Evolutionary conservation across 30 jellyfish, hydroid and myxozoan species (phyloP).

Genomic region (Calvadosia cruxmelitensis): DNA sequence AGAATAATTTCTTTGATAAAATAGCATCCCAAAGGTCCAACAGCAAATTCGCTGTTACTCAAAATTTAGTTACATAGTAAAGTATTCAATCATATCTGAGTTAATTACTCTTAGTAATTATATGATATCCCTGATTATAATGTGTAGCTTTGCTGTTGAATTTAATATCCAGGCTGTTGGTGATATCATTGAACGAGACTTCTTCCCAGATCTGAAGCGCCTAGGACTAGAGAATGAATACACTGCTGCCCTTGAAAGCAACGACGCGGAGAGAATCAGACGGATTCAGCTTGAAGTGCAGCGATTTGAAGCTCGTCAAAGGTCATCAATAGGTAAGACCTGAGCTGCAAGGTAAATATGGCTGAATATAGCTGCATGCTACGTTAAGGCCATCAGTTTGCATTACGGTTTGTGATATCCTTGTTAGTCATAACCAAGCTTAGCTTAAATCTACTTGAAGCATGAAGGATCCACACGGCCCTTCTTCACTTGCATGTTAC

Average conservation of each 20-base stretch:
- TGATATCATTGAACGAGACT: slow-evolving; percentile 79
- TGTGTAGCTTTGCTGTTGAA: not conserved
- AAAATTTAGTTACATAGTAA: too few relatives aligned
- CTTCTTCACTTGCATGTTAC: too few relatives aligned
- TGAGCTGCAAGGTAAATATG: not conserved
- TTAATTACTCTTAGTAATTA: not conserved
- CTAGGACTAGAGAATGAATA: slow-evolving; percentile 55
- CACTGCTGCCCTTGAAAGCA: slow-evolving; percentile 65
- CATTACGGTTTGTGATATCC: too few relatives aligned
- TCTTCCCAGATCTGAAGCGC: slow-evolving; percentile 78
- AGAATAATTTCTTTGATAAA: too few relatives aligned
- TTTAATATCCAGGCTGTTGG: slow-evolving; percentile 57
- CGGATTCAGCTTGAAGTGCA: slow-evolving; percentile 48
- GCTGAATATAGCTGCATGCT: not conserved
- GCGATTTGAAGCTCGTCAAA: slow-evolving; percentile 11
- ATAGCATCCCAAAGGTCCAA: too few relatives aligned
- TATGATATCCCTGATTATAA: too few relatives aligned
- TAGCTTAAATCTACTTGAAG: too few relatives aligned
- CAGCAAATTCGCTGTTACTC: too few relatives aligned
- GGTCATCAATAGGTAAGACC: not conserved
- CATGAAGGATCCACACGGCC: too few relatives aligned
- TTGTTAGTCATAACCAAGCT: too few relatives aligned
- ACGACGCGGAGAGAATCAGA: slow-evolving; percentile 74
- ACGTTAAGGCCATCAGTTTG: not conserved
- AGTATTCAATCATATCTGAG: not conserved